Evolutionary conservation across 2,888 invertebrate species (phyloP).

Genomic region (Andricus quercusramuli): DNA sequence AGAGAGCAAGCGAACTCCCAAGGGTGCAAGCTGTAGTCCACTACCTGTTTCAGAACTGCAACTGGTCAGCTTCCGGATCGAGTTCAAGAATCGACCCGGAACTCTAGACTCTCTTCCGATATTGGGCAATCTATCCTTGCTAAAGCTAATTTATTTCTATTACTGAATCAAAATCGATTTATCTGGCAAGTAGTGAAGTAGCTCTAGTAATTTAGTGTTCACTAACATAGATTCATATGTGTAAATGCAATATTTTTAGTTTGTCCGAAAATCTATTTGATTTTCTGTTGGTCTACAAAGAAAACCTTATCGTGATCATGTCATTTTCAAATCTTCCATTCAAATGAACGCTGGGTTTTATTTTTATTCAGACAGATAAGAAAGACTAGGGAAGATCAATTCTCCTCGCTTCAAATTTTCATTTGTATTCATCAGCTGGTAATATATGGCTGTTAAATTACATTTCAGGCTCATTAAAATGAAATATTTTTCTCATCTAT

Average conservation of each 20-base stretch:
- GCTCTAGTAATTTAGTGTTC: background rate
- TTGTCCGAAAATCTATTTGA: too few relatives aligned
- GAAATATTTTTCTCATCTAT: too few relatives aligned
- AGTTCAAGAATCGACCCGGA: background rate
- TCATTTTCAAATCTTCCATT: too few relatives aligned
- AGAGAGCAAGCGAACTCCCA: conserved; percentile 63
- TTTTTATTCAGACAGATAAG: too few relatives aligned
- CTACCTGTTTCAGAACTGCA: conserved; percentile 35
- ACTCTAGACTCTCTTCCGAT: conserved; percentile 25
- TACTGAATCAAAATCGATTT: background rate
- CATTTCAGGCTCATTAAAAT: too few relatives aligned
- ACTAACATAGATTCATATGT: background rate
- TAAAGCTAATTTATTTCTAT: conserved; percentile 31
- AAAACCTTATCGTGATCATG: too few relatives aligned
- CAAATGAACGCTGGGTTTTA: too few relatives aligned
- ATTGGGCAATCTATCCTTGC: conserved; percentile 19
- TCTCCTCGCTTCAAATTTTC: too few relatives aligned
- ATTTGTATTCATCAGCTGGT: too few relatives aligned
- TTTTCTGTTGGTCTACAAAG: too few relatives aligned
- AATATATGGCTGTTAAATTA: too few relatives aligned
- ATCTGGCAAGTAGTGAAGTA: background rate
- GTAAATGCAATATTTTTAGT: background rate
- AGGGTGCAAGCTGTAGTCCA: conserved; percentile 55
- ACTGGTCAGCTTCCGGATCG: conserved; percentile 22
- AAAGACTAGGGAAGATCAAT: too few relatives aligned